A percentile compares a stretch with the other conserved stretches of the same genome.
Evolutionary conservation across 2,797 vertebrate species (phyloP).

Genomic region (Helostoma temminkii): DNA sequence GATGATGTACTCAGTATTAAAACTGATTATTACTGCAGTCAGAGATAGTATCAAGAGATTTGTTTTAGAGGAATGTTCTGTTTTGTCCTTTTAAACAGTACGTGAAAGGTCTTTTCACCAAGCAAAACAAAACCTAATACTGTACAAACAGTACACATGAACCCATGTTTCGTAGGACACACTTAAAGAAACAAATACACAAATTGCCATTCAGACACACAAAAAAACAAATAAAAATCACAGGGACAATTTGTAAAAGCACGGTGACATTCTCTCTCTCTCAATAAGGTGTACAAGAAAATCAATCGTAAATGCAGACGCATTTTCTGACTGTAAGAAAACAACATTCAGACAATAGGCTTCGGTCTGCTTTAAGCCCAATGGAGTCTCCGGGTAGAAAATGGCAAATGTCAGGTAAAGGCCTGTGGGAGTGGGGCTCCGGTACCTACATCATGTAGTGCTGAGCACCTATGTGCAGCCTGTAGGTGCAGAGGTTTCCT

Average conservation of each 20-base stretch:
- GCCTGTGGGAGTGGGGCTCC: slow-evolving; percentile 40
- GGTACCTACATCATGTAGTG: slow-evolving; percentile 45
- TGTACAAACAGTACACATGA: slow-evolving; percentile 36
- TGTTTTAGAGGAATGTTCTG: slow-evolving; percentile 16
- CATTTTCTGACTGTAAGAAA: slow-evolving; percentile 49
- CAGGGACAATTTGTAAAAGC: slow-evolving; percentile 43
- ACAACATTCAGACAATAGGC: slow-evolving; percentile 42
- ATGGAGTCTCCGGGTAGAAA: slow-evolving; percentile 54
- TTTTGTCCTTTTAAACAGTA: slow-evolving; percentile 45
- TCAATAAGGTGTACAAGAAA: slow-evolving; percentile 33
- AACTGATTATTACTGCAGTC: slow-evolving; percentile 22
- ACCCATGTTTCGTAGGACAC: slow-evolving; percentile 27
- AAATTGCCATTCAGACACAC: neutral
- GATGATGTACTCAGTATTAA: slow-evolving; percentile 24
- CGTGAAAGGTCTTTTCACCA: slow-evolving; percentile 15
- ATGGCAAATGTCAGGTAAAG: slow-evolving; percentile 69
- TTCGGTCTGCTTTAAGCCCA: slow-evolving; percentile 40
- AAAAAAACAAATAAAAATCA: slow-evolving; percentile 21
- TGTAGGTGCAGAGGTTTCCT: slow-evolving; percentile 24
- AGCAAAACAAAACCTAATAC: slow-evolving; percentile 50
- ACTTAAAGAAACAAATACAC: neutral
- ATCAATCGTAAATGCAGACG: slow-evolving; percentile 70
- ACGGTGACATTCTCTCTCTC: slow-evolving; percentile 57
- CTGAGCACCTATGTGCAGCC: slow-evolving; percentile 42
- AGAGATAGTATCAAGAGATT: neutral